A percentile compares a stretch with the other conserved stretches of the same genome.
These are phyloP conservation scores for Neolamprologus ventralis DNA, from an alignment of 2,113 vertebrate genomes.

Conservation along the genomic window DNA sequence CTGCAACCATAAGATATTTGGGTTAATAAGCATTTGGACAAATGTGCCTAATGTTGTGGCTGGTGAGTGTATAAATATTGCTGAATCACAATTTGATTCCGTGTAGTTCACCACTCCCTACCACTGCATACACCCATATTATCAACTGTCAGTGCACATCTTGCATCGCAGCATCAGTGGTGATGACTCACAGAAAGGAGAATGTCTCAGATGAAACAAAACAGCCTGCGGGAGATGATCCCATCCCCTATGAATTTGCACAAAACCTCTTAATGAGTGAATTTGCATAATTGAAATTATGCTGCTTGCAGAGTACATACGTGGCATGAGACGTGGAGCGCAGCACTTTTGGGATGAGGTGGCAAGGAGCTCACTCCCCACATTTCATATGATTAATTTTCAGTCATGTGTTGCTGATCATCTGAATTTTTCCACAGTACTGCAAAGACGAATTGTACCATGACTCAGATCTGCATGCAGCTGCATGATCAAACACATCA, in stretches of 20 bases:
- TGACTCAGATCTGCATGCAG: constrained; percentile 54
- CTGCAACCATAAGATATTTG: not conserved
- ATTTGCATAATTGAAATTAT: constrained; percentile 19
- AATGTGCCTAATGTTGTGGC: not conserved
- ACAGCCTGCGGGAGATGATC: not conserved
- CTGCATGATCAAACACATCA: constrained; percentile 29
- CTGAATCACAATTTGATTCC: not conserved
- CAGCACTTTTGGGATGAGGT: constrained; percentile 1
- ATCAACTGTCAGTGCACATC: not conserved
- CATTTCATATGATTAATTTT: constrained; percentile 35
- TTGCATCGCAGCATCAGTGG: not conserved
- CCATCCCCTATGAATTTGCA: not conserved
- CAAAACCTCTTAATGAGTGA: not conserved
- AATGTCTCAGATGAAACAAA: not conserved
- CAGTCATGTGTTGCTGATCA: constrained; percentile 53
- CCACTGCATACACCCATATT: not conserved
- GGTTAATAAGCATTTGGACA: not conserved
- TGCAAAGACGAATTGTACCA: not conserved
- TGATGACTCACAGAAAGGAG: not conserved
- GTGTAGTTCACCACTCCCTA: not conserved
- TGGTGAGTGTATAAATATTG: not conserved
- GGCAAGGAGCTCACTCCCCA: constrained; percentile 22
- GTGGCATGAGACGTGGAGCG: constrained; percentile 12
- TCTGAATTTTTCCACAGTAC: constrained; percentile 43
- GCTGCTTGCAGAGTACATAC: not conserved